Conservation (phyloP, 2,113 vertebrate species). For the Capra hircus region DNA sequence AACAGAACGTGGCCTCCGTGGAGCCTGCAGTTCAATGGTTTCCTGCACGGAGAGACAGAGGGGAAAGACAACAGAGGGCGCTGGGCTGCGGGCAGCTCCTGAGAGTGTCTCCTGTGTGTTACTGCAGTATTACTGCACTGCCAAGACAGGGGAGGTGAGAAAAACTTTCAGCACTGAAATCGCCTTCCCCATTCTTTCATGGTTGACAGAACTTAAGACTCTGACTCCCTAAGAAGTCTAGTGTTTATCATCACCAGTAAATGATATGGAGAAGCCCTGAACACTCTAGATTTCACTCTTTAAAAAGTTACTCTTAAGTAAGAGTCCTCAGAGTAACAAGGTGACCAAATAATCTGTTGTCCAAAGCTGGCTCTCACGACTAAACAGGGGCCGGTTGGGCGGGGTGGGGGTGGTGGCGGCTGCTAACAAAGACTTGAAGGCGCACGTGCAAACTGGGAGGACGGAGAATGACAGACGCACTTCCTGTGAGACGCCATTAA, state of each 20-base stretch:
- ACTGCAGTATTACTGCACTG: background rate
- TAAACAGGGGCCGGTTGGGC: fast-evolving
- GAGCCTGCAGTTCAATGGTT: background rate
- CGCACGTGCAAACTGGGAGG: background rate
- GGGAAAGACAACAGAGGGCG: background rate
- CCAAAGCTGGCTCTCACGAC: background rate
- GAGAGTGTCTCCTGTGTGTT: fast-evolving
- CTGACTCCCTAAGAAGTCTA: background rate
- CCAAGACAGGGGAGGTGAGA: background rate
- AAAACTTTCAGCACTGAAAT: background rate
- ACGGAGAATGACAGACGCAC: background rate
- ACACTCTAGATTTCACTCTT: background rate
- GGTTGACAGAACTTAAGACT: background rate
- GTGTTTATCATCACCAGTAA: background rate
- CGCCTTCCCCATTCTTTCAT: background rate
- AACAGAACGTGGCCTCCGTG: fast-evolving
- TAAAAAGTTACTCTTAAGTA: background rate
- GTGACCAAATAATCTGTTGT: background rate
- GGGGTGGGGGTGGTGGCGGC: background rate
- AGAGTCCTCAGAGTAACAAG: background rate
- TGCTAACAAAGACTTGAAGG: fast-evolving
- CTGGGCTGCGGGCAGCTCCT: background rate
- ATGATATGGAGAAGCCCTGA: background rate
- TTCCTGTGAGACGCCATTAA: background rate
- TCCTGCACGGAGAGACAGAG: background rate